Evolutionary conservation across 2,888 invertebrate genomes (phyloP), one percentile per base, ranked within the genome.

Genomic region (Drepanosiphum platanoidis): DNA sequence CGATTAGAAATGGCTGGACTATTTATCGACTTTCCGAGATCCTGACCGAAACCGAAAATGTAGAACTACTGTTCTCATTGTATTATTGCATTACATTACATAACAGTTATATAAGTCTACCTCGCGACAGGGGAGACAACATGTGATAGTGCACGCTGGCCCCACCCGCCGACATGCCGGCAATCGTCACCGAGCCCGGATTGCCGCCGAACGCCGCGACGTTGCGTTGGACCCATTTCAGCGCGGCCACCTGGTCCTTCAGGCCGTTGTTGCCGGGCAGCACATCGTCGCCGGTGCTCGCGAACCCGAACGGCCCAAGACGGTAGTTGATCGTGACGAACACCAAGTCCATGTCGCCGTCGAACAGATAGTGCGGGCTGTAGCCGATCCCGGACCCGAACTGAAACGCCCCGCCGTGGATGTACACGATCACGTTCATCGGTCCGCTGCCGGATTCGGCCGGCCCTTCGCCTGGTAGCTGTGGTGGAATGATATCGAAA

Each of bases 121-220:
- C 93, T 89, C 90, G 90, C n/a, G 93, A 93, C 87, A 92, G 88
- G 0, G 93, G 92, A 0, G 94, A 93, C 22, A 95, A 88, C 87
- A 93, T 92, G 87, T 95, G 95, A 87, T 94, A 92, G 89, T 95
- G 94, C 0, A 93, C 94, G 87, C 94, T 93, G 7, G 93, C 94
- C 52, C 93, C 94, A 0, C 95, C 95, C 0, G 95, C 93, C 5
- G 95, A 94, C 88, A 95, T 95, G 0, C 96, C 96, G 90, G 94
- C 94, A 78, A 95, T 91, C 86, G 94, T 93, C 18, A 96, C 93
- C 87, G 95, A 94, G 39, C 93, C 92, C 0, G 94, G 92, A 87
- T 95, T 93, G 0, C 96, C 96, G 4, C 94, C 94, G 88, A 96
- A 96, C 66, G 91, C 90, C 86, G 92, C 92, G 22, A 95, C 95